Evolutionary conservation across 2,888 invertebrate species (phyloP), one percentile per base, ranked within the genome.

Genomic region (Drosophila demipolita): DNA sequence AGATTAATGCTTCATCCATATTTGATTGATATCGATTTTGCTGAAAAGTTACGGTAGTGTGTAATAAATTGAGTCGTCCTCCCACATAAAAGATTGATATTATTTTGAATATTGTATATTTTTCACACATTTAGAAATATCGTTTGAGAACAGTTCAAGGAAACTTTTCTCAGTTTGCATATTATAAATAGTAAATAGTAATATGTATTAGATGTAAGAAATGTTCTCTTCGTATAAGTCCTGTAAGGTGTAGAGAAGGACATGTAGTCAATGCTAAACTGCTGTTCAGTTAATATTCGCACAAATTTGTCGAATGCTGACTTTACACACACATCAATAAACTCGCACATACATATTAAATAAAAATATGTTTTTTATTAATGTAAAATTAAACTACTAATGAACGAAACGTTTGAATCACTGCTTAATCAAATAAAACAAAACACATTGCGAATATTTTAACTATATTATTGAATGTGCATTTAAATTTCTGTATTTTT

Each of bases 81-180:
- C 26, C 20, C 33, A 58, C 6, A 29, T 11, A 2, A 49, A 54
- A 72, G 8, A 23, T 5, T 23, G 5, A 32, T 11, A 1, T 35
- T 38, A 48, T 53, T 49, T 61, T 53, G 49, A 62, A 62, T 61
- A 72, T 72, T 61, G 45, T 72, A 53, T 69, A 72, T 68, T 53
- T 65, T 66, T 73, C 67, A 82, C 60, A 84, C 74, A 84, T 64
- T 80, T 68, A 68, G 79, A 84, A 73, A 73, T 82, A 78, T 63
- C 74, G 59, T 68, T 73, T 66, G 68, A 68, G 82, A 49, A 62
- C 57, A 65, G 84, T 53, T 45, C 53, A 72, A 69, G 53, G 17
- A 33, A 17, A 29, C 38, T 20, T 29, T 53, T 71, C 68, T 48
- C 68, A 48, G 26, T 40, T 48, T 38, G 72, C 40, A 52, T 58